Percentiles rank a stretch among this genome's conserved stretches.
Evolutionary conservation across 2,888 invertebrate genomes (phyloP).

Genomic region (Drosophila neutralis): DNA sequence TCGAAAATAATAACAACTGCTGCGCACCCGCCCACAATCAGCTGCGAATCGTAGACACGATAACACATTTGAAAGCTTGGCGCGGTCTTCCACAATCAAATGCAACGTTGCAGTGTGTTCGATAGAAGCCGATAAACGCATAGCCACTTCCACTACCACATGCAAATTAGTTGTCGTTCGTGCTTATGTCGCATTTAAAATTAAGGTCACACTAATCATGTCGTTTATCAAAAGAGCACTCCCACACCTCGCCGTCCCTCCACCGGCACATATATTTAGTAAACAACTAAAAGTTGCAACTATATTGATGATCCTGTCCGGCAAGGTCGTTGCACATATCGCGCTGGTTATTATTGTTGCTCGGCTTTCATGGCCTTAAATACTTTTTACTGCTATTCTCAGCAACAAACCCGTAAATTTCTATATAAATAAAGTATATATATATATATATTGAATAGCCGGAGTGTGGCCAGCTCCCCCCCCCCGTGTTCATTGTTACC

Average conservation of each 20-base stretch:
- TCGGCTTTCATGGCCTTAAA: neutral
- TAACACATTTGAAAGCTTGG: slow-evolving; percentile 43
- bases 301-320: slow-evolving; percentile 40
- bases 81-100: slow-evolving; percentile 31
- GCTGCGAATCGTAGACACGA: slow-evolving; percentile 28
- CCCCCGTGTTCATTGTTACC: slow-evolving; percentile 38
- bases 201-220: slow-evolving; percentile 62
- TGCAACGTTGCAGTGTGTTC: slow-evolving; percentile 36
- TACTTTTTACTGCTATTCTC: neutral
- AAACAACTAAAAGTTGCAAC: slow-evolving; percentile 13
- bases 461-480: slow-evolving; percentile 21
- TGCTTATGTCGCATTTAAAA: slow-evolving; percentile 57
- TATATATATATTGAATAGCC: slow-evolving; percentile 12
- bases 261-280: neutral
- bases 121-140: slow-evolving; percentile 43
- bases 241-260: neutral
- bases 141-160: slow-evolving; percentile 41
- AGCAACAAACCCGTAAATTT: slow-evolving; percentile 4
- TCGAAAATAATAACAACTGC: slow-evolving; percentile 15
- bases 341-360: slow-evolving; percentile 4
- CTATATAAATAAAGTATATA: slow-evolving; percentile 5
- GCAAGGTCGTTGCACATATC: slow-evolving; percentile 49
- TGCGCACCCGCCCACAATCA: slow-evolving; percentile 36
- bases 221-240: slow-evolving; percentile 33
- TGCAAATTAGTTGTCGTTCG: slow-evolving; percentile 55